Evolutionary conservation across 2,888 invertebrate species (phyloP).

Genomic region (Calliopum simillimum): DNA sequence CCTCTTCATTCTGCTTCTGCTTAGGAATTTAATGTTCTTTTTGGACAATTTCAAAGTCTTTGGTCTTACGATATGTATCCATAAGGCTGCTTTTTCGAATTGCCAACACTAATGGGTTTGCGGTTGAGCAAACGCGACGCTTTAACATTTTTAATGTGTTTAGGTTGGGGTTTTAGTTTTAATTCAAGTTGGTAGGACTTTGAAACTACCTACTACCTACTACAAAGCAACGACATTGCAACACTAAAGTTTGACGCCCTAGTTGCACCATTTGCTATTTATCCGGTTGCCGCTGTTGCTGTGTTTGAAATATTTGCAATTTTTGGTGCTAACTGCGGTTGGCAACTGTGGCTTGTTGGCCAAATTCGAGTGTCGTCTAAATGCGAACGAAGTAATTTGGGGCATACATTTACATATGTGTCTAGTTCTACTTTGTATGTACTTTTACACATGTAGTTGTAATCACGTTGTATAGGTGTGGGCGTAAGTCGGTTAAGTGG

Average conservation of each 20-base stretch:
- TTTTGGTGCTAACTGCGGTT: conserved; percentile 18
- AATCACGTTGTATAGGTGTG: background rate
- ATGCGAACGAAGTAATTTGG: background rate
- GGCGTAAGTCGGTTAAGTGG: background rate
- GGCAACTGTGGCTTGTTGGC: background rate
- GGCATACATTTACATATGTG: background rate
- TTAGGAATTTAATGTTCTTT: no score
- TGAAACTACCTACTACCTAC: no score
- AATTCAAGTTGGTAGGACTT: conserved; percentile 12
- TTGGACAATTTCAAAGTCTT: no score
- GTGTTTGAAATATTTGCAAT: conserved; percentile 9
- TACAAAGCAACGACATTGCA: background rate
- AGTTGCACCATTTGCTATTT: no score
- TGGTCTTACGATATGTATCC: no score
- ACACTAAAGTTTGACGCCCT: background rate
- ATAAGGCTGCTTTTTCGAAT: conserved; percentile 5
- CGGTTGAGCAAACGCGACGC: conserved; percentile 32
- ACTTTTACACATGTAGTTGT: no score
- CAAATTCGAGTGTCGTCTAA: background rate
- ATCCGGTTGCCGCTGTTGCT: no score
- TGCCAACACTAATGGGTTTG: conserved; percentile 40
- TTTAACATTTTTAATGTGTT: conserved; percentile 27
- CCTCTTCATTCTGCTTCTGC: no score
- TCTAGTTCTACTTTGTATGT: no score
- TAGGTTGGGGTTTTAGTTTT: conserved; percentile 21